Percentiles rank a stretch among this genome's conserved stretches.
Evolutionary conservation across 2,888 invertebrate genomes (phyloP).

Genomic region (Galeruca laticollis): DNA sequence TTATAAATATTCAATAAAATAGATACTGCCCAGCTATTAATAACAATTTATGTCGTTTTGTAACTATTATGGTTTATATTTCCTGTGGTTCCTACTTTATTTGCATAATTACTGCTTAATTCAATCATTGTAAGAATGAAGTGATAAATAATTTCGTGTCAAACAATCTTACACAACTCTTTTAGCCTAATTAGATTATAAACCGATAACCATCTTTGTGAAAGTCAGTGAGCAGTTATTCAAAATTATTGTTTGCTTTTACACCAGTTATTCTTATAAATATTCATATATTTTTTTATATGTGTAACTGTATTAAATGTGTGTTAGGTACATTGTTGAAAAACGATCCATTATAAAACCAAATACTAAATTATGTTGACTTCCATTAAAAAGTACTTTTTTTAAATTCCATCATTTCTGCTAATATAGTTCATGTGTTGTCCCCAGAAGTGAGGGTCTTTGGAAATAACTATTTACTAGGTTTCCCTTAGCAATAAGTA

Average conservation of each 20-base stretch:
- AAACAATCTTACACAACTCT: conserved; percentile 15
- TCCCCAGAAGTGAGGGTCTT: no score
- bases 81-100: neutral
- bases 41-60: conserved; percentile 14
- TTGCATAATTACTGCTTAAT: conserved; percentile 10
- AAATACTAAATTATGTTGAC: neutral
- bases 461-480: no score
- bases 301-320: neutral
- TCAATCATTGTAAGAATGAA: conserved; percentile 12
- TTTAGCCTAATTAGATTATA: conserved; percentile 18
- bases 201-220: conserved; percentile 15
- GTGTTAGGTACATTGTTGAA: neutral
- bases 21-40: neutral
- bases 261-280: neutral
- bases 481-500: no score
- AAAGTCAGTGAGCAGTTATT: conserved; percentile 7
- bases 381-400: no score
- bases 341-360: neutral
- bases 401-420: no score
- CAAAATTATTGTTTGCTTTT: conserved; percentile 10
- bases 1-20: conserved; percentile 11
- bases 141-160: conserved; percentile 12
- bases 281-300: neutral
- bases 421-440: no score
- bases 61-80: conserved; percentile 11